Base-by-base conservation (phyloP, 1,140 invertebrate genomes). In the Solenopsis fugax region DNA sequence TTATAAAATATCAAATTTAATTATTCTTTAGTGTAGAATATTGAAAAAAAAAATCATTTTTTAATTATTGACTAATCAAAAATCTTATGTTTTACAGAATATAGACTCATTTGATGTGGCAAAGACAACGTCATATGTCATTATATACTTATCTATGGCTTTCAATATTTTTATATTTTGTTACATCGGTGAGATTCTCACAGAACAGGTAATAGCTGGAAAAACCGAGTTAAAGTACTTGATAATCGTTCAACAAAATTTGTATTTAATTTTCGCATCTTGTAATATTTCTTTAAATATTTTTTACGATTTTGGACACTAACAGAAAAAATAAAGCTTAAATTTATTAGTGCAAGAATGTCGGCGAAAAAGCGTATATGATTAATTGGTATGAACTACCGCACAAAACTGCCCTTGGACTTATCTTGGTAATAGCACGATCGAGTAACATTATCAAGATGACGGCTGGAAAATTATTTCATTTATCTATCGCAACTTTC, bases 91-190 rank as follows among this genome's bases (percentile, higher is more conserved):
- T 76, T 91, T 86, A 9, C 69, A 93, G 92, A 89, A 92, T 56
- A 89, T 90, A 78, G 77, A 16, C 52, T 12, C 56, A 3, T 58
- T 58, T 58, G 52, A 10, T 81, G 67, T 0, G n/a, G 56, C n/a
- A 85, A 58, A 54, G 56, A 7, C 75, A 18, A 7, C 12, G 2
- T 80, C 75, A 2, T 89, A 67, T 84, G 56, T 72, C 62, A 64
- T 89, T 34, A 48, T 92, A 54, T 65, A 90, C 1, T 13, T 80
- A 21, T 91, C 92, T 0, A 65, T 91, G 9, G 69, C 75, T 48
- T 90, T 91, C n/a, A 93, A 93, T 80, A 91, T 93, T 69, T 93
- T 92, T 13, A 76, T 92, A 81, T 89, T 92, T 85, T 93, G 93
- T 72, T 93, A 92, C 34, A 88, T 92, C n/a, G 92, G 93, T n/a